Conservation (phyloP, 2,113 vertebrate genomes). For the Anolis sagrei region DNA sequence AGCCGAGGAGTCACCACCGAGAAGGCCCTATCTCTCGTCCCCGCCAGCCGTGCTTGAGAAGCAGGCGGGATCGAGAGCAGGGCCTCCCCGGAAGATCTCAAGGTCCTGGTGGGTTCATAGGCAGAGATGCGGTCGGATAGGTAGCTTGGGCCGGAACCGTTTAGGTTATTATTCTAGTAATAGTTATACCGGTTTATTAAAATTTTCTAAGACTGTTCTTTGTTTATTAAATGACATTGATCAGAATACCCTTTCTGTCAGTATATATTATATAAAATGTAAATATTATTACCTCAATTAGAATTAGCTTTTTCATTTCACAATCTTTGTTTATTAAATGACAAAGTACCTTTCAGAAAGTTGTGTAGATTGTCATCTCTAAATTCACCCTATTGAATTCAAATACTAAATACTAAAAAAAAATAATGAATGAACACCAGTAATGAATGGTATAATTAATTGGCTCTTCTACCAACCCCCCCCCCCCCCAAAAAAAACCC, state of each 20-base stretch:
- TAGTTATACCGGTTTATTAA: no score
- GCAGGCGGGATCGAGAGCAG: no score
- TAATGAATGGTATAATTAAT: constrained; percentile 8
- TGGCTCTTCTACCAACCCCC: neutral
- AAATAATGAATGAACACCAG: neutral
- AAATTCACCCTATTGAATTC: neutral
- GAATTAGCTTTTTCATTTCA: neutral
- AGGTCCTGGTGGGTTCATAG: no score
- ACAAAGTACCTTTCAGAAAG: neutral
- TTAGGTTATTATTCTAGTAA: no score
- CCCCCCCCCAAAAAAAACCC: no score
- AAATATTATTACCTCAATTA: neutral
- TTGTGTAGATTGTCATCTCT: neutral
- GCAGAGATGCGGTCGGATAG: no score
- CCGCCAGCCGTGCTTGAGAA: no score
- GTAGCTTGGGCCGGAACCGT: no score
- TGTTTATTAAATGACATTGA: neutral
- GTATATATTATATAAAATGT: rapidly evolving
- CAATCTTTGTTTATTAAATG: no score
- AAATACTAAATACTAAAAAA: constrained; percentile 1
- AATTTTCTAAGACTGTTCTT: neutral
- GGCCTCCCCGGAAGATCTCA: no score
- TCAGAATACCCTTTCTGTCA: neutral
- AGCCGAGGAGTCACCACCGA: no score
- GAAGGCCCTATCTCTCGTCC: no score